Evolutionary conservation across 1,140 invertebrate genomes (phyloP).

Genomic region (Phortica variegata): DNA sequence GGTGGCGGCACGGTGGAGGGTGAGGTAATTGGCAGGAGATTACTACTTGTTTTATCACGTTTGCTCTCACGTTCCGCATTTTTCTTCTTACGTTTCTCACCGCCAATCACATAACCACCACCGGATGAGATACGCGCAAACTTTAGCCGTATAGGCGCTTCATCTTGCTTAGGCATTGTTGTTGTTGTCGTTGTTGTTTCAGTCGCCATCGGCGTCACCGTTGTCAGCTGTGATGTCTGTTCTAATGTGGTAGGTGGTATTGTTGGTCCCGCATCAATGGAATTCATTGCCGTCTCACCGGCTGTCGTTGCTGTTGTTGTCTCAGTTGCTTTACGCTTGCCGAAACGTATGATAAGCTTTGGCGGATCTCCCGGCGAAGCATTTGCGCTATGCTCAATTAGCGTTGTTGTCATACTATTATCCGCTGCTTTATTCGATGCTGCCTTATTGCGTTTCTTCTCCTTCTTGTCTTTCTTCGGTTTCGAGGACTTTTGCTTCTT

Average conservation of each 20-base stretch:
- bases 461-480: conserved; percentile 65
- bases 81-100: conserved; percentile 30
- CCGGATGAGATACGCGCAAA: conserved; percentile 75
- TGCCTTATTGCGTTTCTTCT: conserved; percentile 64
- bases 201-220: neutral
- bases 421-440: conserved; percentile 16
- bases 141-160: conserved; percentile 75
- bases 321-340: conserved; percentile 55
- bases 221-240: conserved; percentile 1
- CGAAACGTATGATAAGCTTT: conserved; percentile 68
- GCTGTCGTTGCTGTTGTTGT: conserved; percentile 56
- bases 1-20: neutral
- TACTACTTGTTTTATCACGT: no score
- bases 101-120: conserved; percentile 63
- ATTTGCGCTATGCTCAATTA: conserved; percentile 57
- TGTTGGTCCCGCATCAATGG: conserved; percentile 51
- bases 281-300: conserved; percentile 45
- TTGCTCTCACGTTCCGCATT: conserved; percentile 24
- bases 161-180: conserved; percentile 9
- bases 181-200: conserved; percentile 51
- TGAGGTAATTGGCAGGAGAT: neutral
- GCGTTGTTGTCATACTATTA: conserved; percentile 42
- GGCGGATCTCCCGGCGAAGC: conserved; percentile 57
- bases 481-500: conserved; percentile 57
- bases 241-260: conserved; percentile 41